Evolutionary conservation across 2,888 invertebrate genomes (phyloP).

Genomic region (Zhengitettix transpicula): DNA sequence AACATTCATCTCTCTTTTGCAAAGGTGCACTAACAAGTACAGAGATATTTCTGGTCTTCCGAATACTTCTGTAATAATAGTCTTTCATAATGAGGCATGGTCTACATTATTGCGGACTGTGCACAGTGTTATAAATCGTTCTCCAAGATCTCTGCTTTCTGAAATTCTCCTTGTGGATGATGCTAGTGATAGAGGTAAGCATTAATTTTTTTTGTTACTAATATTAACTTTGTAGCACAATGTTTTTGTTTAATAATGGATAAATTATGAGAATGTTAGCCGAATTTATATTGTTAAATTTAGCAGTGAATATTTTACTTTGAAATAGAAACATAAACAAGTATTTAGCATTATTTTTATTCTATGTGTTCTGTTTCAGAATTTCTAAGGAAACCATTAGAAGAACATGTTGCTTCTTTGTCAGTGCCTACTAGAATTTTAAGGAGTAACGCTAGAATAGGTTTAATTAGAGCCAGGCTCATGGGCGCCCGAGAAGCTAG

Average conservation of each 20-base stretch:
- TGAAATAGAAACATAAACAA: too few species aligned
- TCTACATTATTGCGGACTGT: conserved; percentile 88
- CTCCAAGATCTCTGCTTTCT: conserved; percentile 69
- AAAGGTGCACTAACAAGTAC: conserved; percentile 45
- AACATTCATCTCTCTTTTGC: too few species aligned
- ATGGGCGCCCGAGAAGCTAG: conserved; percentile 53
- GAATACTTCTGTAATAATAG: conserved; percentile 90
- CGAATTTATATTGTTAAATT: too few species aligned
- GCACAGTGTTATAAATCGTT: conserved; percentile 92
- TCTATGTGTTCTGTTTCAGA: conserved; percentile 26
- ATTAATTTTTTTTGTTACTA: not conserved
- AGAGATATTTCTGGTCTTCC: conserved; percentile 46
- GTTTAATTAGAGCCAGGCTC: conserved; percentile 67
- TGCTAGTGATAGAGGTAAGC: conserved; percentile 77
- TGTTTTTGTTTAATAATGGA: too few species aligned
- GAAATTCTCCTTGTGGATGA: conserved; percentile 97
- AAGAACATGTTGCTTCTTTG: conserved; percentile 45
- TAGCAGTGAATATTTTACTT: too few species aligned
- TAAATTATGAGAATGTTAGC: too few species aligned
- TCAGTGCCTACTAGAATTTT: conserved; percentile 45
- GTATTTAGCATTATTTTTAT: too few species aligned
- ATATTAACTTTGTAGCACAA: too few species aligned
- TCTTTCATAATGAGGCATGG: conserved; percentile 99
- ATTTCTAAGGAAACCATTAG: conserved; percentile 44
- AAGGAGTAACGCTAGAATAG: conserved; percentile 48